Evolutionary conservation across 2,113 vertebrate species (phyloP).

Genomic region (Eolophus roseicapilla): DNA sequence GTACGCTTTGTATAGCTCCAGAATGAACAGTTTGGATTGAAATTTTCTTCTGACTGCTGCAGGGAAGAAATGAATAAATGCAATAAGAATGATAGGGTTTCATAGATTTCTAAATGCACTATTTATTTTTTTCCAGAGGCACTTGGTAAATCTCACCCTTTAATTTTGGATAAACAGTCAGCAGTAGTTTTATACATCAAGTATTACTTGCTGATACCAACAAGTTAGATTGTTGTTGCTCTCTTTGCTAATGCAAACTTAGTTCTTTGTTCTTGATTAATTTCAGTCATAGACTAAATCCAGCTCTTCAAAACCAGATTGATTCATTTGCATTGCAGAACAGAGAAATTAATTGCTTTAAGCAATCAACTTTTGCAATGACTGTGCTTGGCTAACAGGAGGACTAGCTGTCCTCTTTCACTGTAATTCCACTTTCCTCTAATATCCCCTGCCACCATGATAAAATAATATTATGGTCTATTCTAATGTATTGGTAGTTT

Average conservation of each 20-base stretch:
- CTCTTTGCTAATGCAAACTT: conserved; percentile 1
- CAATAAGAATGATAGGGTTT: conserved; percentile 49
- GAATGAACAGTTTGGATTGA: conserved; percentile 99
- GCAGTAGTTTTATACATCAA: background rate
- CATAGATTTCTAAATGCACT: background rate
- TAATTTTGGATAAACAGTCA: conserved; percentile 12
- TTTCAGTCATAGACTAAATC: conserved; percentile 42
- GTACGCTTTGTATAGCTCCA: conserved; percentile 97
- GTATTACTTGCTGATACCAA: background rate
- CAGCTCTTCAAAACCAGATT: conserved; percentile 31
- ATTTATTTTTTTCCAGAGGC: background rate
- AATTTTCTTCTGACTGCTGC: conserved; percentile 96
- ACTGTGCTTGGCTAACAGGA: conserved; percentile 29
- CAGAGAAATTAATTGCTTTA: conserved; percentile 45
- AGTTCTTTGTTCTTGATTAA: conserved; percentile 48
- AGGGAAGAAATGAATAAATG: conserved; percentile 43
- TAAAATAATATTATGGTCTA: conserved; percentile 32
- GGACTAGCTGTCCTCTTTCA: conserved; percentile 35
- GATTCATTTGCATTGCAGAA: conserved; percentile 56
- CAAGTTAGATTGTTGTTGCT: conserved; percentile 7
- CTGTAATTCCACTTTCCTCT: conserved; percentile 10
- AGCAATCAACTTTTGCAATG: conserved; percentile 39
- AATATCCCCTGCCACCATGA: conserved; percentile 14
- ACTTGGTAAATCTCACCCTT: background rate
- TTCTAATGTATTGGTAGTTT: conserved; percentile 28